These are phyloP conservation scores for Cyclargus thomasi DNA, from an alignment of 1,140 invertebrate species.

Conservation along the genomic window DNA sequence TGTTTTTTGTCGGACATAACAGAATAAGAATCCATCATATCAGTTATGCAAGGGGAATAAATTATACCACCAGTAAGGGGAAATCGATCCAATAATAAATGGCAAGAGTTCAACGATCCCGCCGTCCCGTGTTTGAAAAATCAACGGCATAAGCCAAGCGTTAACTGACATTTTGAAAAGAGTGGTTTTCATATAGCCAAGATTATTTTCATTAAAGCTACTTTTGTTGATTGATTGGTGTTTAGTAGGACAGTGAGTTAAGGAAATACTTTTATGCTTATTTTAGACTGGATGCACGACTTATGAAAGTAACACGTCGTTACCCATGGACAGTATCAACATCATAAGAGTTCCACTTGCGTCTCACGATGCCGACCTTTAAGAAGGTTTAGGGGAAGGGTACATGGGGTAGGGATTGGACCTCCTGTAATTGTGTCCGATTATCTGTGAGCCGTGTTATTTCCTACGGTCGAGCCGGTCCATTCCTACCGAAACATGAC, in stretches of 20 bases:
- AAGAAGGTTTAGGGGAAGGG: no score
- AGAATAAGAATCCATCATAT: neutral
- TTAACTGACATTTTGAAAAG: neutral
- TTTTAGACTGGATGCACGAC: no score
- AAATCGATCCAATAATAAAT: constrained; percentile 1
- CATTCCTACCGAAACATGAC: no score
- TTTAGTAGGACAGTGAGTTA: neutral
- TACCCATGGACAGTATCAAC: no score
- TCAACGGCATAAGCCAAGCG: neutral
- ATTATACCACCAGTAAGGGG: neutral
- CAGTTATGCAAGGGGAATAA: neutral
- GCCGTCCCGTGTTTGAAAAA: neutral
- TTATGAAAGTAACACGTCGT: no score
- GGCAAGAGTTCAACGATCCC: neutral
- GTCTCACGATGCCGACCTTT: no score
- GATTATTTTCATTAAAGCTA: neutral
- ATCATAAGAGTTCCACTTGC: no score
- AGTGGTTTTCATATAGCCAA: neutral
- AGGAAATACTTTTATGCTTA: no score
- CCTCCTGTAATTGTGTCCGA: no score
- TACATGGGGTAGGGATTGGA: no score
- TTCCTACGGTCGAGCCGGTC: no score
- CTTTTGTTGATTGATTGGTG: neutral
- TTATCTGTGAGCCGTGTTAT: no score
- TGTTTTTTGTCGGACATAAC: neutral